phyloP scores from a whole-genome alignment of 2,888 invertebrate species.

The Drosophila percnosoma region DNA sequence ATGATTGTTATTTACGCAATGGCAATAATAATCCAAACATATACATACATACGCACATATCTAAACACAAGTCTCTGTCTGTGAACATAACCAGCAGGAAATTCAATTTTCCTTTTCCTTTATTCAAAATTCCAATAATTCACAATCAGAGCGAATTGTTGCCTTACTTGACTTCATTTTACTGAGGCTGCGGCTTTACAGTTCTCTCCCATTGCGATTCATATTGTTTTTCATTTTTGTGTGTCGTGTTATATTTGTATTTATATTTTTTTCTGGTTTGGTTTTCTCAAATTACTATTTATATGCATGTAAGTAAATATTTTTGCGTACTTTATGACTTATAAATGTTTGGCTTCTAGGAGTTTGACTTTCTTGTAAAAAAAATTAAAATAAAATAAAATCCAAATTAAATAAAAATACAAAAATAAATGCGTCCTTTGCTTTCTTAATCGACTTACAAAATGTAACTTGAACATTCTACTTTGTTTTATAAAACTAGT shows the following conservation, averaged over 20 bases:
- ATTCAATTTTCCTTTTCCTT: slow-evolving; percentile 66
- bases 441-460: background rate
- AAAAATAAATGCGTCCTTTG: background rate
- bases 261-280: background rate
- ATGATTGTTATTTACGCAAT: slow-evolving; percentile 82
- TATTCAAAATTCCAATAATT: slow-evolving; percentile 71
- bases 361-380: no score
- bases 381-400: background rate
- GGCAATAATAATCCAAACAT: slow-evolving; percentile 75
- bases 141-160: slow-evolving; percentile 56
- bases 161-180: slow-evolving; percentile 40
- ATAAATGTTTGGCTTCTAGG: slow-evolving; percentile 6
- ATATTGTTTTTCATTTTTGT: slow-evolving; percentile 9
- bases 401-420: background rate
- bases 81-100: slow-evolving; percentile 47
- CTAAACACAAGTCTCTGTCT: slow-evolving; percentile 36
- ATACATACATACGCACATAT: slow-evolving; percentile 6
- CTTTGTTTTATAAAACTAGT: no score
- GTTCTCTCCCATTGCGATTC: slow-evolving; percentile 38
- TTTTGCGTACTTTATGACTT: slow-evolving; percentile 20
- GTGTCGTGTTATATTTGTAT: slow-evolving; percentile 9
- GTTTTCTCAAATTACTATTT: background rate
- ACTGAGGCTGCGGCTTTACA: slow-evolving; percentile 30
- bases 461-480: no score
- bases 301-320: slow-evolving; percentile 20